Evolutionary conservation across 1,140 invertebrate species (phyloP).

Genomic region (Branchinecta lindahli): DNA sequence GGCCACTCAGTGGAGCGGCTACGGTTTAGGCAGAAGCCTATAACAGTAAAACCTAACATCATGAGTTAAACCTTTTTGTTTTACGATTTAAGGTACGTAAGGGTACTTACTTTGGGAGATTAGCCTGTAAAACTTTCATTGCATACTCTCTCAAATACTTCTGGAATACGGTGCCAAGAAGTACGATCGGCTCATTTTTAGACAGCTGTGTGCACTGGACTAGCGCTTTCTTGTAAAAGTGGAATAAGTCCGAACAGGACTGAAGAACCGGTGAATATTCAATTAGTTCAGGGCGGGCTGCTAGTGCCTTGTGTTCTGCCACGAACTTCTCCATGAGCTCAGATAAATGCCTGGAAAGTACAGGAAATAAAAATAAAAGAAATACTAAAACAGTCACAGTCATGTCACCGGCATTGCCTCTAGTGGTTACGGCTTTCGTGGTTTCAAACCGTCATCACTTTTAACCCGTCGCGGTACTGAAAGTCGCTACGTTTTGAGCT

Average conservation of each 20-base stretch:
- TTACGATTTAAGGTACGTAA: no score
- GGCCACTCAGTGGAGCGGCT: no score
- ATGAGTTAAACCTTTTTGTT: no score
- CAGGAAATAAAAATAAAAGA: neutral
- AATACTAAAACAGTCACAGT: no score
- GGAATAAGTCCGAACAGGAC: slow-evolving; percentile 82
- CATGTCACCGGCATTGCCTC: no score
- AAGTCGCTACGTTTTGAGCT: no score
- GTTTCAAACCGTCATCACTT: no score
- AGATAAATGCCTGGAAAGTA: slow-evolving; percentile 46
- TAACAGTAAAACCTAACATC: no score
- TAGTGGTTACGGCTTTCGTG: no score
- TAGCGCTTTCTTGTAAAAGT: slow-evolving; percentile 91
- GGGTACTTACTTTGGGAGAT: slow-evolving; percentile 58
- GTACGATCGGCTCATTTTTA: slow-evolving; percentile 72
- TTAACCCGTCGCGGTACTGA: no score
- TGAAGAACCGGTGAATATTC: slow-evolving; percentile 46
- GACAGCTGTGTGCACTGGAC: slow-evolving; percentile 89
- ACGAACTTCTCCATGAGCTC: slow-evolving; percentile 76
- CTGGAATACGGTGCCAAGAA: slow-evolving; percentile 72
- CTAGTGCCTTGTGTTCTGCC: slow-evolving; percentile 28
- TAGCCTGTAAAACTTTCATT: slow-evolving; percentile 59
- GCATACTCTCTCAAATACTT: slow-evolving; percentile 92
- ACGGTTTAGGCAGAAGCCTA: no score
- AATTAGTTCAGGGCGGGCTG: slow-evolving; percentile 31